Conservation (phyloP, 2,888 invertebrate genomes). For the Stenodera caucasica region DNA sequence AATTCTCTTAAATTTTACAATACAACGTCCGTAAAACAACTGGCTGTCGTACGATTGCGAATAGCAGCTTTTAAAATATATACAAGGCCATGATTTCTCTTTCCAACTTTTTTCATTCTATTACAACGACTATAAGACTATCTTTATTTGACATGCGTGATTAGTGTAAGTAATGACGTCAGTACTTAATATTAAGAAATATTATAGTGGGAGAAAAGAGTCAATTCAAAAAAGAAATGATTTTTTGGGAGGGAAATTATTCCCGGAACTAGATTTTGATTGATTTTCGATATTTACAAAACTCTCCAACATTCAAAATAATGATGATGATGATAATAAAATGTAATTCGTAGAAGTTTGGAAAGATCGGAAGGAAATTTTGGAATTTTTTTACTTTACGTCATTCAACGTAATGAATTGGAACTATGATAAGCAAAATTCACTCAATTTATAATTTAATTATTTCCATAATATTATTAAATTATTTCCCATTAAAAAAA, state of each 20-base stretch:
- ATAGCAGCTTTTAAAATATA: slow-evolving; percentile 41
- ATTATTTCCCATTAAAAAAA: no score
- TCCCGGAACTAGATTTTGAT: slow-evolving; percentile 34
- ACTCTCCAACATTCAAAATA: no score
- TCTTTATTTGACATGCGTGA: slow-evolving; percentile 33
- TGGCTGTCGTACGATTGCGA: slow-evolving; percentile 39
- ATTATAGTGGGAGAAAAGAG: background rate
- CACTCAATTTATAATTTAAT: background rate
- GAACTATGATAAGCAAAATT: background rate
- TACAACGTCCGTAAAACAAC: slow-evolving; percentile 32
- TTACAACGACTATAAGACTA: background rate
- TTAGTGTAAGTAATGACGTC: slow-evolving; percentile 29
- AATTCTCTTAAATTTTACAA: slow-evolving; percentile 9
- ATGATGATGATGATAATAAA: no score
- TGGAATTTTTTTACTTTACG: background rate
- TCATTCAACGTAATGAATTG: background rate
- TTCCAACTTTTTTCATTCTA: slow-evolving; percentile 10
- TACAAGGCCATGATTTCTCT: slow-evolving; percentile 35
- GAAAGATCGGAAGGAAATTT: background rate
- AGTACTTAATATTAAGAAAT: background rate
- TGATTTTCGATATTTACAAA: slow-evolving; percentile 20
- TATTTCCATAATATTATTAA: background rate
- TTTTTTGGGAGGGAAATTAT: slow-evolving; percentile 26
- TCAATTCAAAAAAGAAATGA: background rate
- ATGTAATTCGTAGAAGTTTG: background rate